Conservation (phyloP, 2,113 vertebrate genomes). For the Microcebus ravelobensis region DNA sequence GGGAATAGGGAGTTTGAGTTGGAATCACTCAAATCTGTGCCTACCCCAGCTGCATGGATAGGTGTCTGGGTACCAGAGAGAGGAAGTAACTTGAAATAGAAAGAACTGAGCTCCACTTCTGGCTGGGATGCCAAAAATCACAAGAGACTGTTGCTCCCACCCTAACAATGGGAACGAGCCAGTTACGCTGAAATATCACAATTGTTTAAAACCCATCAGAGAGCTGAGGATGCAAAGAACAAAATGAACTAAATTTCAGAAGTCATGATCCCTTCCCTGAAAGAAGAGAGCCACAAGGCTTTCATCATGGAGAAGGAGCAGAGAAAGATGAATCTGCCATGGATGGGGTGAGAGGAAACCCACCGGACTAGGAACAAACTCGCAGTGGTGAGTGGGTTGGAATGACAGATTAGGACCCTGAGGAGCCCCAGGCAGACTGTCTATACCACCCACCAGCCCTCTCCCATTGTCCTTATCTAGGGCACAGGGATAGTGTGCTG, state of each 20-base stretch:
- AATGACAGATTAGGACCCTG: not conserved
- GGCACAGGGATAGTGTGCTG: not conserved
- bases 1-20: not conserved
- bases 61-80: not conserved
- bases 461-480: not conserved
- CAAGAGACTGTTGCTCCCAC: not conserved
- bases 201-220: not conserved
- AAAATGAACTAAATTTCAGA: not conserved
- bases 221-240: not conserved
- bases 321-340: not conserved
- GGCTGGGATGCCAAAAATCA: not conserved
- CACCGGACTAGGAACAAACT: not conserved
- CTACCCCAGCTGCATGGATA: not conserved
- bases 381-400: not conserved
- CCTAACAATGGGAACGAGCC: not conserved
- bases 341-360: not conserved
- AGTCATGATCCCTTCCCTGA: not conserved
- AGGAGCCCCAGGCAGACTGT: not conserved
- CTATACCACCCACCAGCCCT: not conserved
- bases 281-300: not conserved
- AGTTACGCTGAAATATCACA: conserved; percentile 8
- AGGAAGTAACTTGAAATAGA: conserved; percentile 24
- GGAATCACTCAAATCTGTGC: not conserved
- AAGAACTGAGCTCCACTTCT: not conserved
- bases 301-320: not conserved